Conservation (phyloP, 1,140 invertebrate genomes). For the Drosophila kikkawai region DNA sequence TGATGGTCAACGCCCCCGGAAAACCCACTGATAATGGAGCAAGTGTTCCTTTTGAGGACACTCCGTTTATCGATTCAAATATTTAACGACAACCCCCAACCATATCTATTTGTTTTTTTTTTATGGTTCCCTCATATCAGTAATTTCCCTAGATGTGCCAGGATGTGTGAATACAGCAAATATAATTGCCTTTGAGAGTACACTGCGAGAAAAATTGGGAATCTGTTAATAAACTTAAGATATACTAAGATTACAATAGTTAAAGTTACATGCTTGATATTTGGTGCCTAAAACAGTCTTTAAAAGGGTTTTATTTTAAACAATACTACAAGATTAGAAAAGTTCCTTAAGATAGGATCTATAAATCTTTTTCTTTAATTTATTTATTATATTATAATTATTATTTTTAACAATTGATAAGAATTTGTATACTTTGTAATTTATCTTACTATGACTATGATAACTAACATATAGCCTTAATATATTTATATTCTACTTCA, state of each 20-base stretch:
- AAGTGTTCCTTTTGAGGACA: constrained; percentile 37
- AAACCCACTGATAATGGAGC: constrained; percentile 50
- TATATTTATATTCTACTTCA: no score
- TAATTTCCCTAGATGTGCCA: constrained; percentile 1
- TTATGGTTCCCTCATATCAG: constrained; percentile 20
- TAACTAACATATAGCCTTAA: no score
- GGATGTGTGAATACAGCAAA: constrained; percentile 23
- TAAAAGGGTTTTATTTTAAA: no score
- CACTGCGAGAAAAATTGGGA: background rate
- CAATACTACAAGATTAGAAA: no score
- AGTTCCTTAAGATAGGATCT: no score
- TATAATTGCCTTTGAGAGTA: background rate
- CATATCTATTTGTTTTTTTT: constrained; percentile 23
- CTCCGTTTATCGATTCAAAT: constrained; percentile 22
- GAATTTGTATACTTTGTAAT: no score
- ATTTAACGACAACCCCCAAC: constrained; percentile 16
- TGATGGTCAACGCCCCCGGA: constrained; percentile 67
- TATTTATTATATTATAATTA: no score
- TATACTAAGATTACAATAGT: no score
- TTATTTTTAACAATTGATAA: no score
- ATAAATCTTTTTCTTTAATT: no score
- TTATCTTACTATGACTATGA: no score
- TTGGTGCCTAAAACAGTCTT: background rate
- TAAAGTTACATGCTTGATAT: background rate
- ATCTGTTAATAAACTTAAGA: background rate